Percentiles rank a stretch among this genome's conserved stretches.
phyloP scores from a whole-genome alignment of 2,113 vertebrate species.

The Elaphurus davidianus region DNA sequence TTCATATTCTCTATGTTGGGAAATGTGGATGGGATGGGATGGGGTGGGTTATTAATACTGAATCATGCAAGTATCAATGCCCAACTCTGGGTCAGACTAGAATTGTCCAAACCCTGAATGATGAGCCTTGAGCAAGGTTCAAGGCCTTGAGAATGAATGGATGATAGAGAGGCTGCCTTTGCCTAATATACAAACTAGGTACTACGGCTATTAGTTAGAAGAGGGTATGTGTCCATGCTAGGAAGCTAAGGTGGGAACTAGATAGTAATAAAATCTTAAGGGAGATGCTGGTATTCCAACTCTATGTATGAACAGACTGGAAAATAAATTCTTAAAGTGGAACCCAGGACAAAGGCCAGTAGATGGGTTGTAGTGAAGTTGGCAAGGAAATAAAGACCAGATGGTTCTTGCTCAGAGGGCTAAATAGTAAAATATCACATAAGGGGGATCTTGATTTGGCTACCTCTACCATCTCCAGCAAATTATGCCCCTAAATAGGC shows the following conservation, averaged over 20 bases:
- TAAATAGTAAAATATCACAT: not conserved
- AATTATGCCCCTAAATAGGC: not conserved
- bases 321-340: slow-evolving; percentile 3
- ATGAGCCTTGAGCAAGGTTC: not conserved
- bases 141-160: not conserved
- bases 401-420: not conserved
- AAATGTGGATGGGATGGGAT: not conserved
- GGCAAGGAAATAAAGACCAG: not conserved
- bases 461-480: not conserved
- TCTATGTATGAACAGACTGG: not conserved
- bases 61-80: not conserved
- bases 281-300: not conserved
- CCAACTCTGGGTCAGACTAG: not conserved
- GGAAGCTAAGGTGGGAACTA: not conserved
- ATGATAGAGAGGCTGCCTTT: not conserved
- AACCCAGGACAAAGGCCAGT: not conserved
- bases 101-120: not conserved
- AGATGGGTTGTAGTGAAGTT: not conserved
- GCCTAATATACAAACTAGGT: not conserved
- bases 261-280: not conserved
- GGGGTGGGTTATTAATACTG: not conserved
- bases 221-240: not conserved
- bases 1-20: not conserved
- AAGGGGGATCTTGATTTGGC: not conserved
- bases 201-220: not conserved